phyloP scores from a whole-genome alignment of 2,888 invertebrate species.

The Notocelia uddmanniana region DNA sequence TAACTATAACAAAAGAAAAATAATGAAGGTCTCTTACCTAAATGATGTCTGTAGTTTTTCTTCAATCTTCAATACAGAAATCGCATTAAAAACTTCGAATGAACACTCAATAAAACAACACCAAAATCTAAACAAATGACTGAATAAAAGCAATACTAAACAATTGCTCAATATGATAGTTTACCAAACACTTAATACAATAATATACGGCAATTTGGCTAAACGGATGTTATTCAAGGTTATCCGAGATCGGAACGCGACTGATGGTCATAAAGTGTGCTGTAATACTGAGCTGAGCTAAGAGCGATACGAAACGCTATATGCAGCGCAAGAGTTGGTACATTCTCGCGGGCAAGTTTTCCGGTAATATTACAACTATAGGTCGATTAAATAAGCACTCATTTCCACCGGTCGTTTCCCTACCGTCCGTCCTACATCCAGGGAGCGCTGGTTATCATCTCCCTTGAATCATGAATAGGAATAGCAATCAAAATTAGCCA shows the following conservation, averaged over 20 bases:
- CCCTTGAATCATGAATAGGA: no score
- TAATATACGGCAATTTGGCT: neutral
- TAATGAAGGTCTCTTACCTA: neutral
- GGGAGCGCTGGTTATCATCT: no score
- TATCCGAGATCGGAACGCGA: slow-evolving; percentile 1
- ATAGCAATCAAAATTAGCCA: no score
- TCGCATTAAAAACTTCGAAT: neutral
- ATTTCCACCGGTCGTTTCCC: no score
- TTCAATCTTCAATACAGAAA: neutral
- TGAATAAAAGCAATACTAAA: neutral
- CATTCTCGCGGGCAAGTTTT: slow-evolving; percentile 8
- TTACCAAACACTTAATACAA: slow-evolving; percentile 3
- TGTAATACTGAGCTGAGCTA: slow-evolving; percentile 19
- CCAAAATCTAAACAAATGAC: neutral
- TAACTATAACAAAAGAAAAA: neutral
- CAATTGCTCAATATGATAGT: neutral
- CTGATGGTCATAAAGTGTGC: neutral
- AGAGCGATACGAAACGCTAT: neutral
- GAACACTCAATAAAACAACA: slow-evolving; percentile 2
- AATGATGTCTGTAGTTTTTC: neutral
- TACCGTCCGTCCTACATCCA: no score
- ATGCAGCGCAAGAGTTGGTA: slow-evolving; percentile 12
- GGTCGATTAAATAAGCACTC: no score
- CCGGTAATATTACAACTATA: no score
- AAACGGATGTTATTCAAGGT: slow-evolving; percentile 21